A percentile compares a stretch with the other conserved stretches of the same genome.
These are phyloP conservation scores for Myxocyprinus asiaticus DNA, from an alignment of 2,113 vertebrate genomes.

Conservation along the genomic window DNA sequence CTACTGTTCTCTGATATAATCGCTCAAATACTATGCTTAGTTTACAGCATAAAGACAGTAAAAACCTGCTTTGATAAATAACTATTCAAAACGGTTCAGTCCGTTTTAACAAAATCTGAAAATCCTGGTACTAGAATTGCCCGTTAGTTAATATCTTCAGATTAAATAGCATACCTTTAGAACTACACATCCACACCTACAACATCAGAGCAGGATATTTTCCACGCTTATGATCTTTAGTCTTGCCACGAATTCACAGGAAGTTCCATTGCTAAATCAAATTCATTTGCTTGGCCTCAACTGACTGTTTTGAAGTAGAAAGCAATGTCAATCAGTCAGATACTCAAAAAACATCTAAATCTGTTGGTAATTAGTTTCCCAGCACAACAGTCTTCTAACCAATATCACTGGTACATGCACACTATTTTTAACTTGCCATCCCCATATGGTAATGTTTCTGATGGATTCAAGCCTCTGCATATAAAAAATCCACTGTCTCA, in stretches of 20 bases:
- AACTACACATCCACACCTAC: not conserved
- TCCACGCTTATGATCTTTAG: not conserved
- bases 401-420: not conserved
- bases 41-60: too few relatives aligned
- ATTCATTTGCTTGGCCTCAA: not conserved
- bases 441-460: not conserved
- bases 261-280: not conserved
- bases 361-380: not conserved
- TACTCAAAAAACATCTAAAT: not conserved
- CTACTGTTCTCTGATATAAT: not conserved
- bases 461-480: slow-evolving; percentile 13
- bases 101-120: not conserved
- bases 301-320: not conserved
- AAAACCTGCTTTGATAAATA: too few relatives aligned
- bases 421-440: not conserved
- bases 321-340: slow-evolving; percentile 6
- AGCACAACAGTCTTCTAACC: not conserved
- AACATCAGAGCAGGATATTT: not conserved
- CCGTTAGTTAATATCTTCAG: not conserved
- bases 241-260: too few relatives aligned
- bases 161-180: not conserved
- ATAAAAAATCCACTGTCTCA: not conserved
- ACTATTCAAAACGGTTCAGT: too few relatives aligned
- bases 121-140: not conserved
- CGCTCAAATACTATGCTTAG: not conserved